Base-by-base conservation (phyloP, 2,797 vertebrate genomes). In the Chaunax sp. region DNA sequence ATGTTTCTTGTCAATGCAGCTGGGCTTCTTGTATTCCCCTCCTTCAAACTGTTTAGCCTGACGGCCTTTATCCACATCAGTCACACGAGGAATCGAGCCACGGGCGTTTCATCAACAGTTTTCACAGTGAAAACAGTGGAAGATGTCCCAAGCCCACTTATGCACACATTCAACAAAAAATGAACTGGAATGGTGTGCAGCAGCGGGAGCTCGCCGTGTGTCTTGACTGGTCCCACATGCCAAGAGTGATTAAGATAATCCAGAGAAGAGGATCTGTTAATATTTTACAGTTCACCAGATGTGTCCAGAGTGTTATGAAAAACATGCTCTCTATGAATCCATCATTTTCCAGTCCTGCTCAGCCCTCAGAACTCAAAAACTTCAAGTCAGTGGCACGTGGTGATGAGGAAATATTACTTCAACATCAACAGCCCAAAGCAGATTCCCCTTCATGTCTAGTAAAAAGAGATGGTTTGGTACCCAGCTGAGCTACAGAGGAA, bases 41-140 rank as follows among this genome's bases (percentile, higher is more conserved):
- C 71, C 82, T 88, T 87, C 76, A 89, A 84, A 87, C 77, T 92
- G 90, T 92, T 91, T 92, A 88, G 84, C 69, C 82, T 54, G 80
- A 87, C 69, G 45, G 72, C 74, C 75, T 90, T 78, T 69, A 80
- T 82, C 72, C 69, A 19, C 86, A 92, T 92, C 85, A 79, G 72
- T 92, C 86, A 87, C 64, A 15, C 3, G 11, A 88, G 72, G 85
- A 82, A 83, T 78, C 40, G 66, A 87, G 87, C 80, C 70, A 64
- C 18, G 23, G 63, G 61, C 45, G 52, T 83, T 85, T 77, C 64
- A 83, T 86, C 84, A 82, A 83, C 76, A 75, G 75, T 54, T 77
- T 63, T 58, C 70, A 23, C 72, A 28, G 60, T 44, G 20, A 83
- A 81, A 82, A 92, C 67, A 52, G 80, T 77, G 78, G 78, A 86